Evolutionary conservation across 1,140 invertebrate genomes (phyloP).

Genomic region (Stratiolaelaps scimitus): DNA sequence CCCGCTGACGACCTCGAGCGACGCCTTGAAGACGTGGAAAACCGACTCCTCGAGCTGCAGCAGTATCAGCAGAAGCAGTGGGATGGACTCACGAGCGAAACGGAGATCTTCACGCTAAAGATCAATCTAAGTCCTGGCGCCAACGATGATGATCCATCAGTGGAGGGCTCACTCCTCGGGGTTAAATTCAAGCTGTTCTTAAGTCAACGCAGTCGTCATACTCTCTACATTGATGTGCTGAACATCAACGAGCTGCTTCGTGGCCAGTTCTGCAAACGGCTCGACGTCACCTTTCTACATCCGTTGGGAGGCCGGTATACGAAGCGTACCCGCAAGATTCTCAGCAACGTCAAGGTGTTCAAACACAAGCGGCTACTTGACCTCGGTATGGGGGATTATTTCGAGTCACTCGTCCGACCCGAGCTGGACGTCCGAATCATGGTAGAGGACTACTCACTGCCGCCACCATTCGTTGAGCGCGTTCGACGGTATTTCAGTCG

Average conservation of each 20-base stretch:
- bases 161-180: no score
- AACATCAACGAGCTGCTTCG: conserved; percentile 6
- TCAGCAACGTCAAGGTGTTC: neutral
- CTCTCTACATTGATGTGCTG: neutral
- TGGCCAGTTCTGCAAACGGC: neutral
- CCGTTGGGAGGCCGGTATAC: neutral
- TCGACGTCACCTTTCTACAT: neutral
- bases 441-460: neutral
- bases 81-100: no score
- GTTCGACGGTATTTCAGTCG: neutral
- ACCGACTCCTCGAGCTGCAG: no score
- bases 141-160: no score
- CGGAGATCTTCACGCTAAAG: no score
- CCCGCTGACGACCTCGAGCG: no score
- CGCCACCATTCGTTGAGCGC: neutral
- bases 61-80: no score
- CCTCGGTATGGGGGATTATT: neutral
- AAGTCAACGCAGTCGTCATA: no score
- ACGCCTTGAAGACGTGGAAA: no score
- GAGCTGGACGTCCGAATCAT: no score
- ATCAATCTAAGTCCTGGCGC: no score
- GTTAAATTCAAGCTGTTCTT: no score
- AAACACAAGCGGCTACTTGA: neutral
- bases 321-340: neutral
- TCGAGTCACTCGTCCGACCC: neutral